Evolutionary conservation across 2,888 invertebrate genomes (phyloP).

Genomic region (Andrena bicolor): DNA sequence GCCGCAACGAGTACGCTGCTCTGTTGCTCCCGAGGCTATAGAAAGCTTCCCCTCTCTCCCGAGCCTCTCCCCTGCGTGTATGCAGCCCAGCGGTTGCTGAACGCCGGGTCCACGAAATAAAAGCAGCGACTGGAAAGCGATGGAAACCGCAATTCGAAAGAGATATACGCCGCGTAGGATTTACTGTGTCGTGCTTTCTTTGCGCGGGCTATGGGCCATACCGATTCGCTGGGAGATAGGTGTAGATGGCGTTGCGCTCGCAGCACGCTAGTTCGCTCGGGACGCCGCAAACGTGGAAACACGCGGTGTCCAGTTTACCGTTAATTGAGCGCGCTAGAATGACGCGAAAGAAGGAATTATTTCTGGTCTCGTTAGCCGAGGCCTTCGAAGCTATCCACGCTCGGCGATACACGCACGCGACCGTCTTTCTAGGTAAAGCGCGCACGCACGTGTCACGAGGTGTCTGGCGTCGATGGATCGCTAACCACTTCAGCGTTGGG

Average conservation of each 20-base stretch:
- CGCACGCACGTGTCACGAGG: background rate
- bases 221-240: background rate
- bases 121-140: conserved; percentile 9
- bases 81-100: background rate
- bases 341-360: conserved; percentile 5
- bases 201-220: background rate
- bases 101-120: conserved; percentile 19
- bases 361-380: conserved; percentile 5
- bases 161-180: background rate
- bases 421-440: too few species aligned
- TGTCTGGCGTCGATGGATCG: background rate
- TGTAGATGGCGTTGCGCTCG: background rate
- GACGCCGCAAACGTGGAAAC: conserved; percentile 5
- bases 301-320: conserved; percentile 9
- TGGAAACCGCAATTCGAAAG: conserved; percentile 42
- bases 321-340: conserved; percentile 33
- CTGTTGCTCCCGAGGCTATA: background rate
- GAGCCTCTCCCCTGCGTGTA: background rate
- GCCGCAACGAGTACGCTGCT: background rate
- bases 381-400: conserved; percentile 1
- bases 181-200: conserved; percentile 10
- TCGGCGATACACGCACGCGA: background rate
- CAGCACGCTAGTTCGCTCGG: background rate
- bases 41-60: background rate
- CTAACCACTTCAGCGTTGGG: too few species aligned